Evolutionary conservation across 2,113 vertebrate genomes (phyloP).

Genomic region (Mastomys coucha): DNA sequence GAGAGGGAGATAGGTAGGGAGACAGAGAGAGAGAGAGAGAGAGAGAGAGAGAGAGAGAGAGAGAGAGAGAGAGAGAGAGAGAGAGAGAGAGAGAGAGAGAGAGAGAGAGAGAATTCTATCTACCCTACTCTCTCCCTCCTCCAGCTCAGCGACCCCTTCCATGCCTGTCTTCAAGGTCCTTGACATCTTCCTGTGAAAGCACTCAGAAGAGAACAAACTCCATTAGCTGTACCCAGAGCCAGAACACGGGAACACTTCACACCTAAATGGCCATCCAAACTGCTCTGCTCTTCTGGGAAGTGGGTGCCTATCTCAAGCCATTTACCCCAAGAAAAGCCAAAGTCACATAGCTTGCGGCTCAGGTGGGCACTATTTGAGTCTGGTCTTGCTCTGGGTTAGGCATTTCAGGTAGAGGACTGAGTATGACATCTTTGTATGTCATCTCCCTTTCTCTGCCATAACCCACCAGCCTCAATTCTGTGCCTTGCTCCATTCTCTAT

Average conservation of each 20-base stretch:
- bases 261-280: background rate
- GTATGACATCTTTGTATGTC: background rate
- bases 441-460: too few species aligned
- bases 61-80: too few species aligned
- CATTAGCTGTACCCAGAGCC: conserved; percentile 36
- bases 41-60: background rate
- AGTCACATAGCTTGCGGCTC: background rate
- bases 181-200: background rate
- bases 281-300: background rate
- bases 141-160: background rate
- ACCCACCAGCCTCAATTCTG: background rate
- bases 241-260: background rate
- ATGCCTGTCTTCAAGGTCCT: background rate
- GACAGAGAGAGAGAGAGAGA: too few species aligned
- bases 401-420: background rate
- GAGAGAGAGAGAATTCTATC: background rate
- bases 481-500: background rate
- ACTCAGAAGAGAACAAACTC: background rate
- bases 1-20: background rate
- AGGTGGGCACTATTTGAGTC: background rate
- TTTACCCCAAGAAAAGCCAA: background rate
- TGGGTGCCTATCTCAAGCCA: background rate
- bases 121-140: background rate
- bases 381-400: background rate
- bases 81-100: rapidly evolving